These are phyloP conservation scores for Pecten maximus DNA, from an alignment of 2,888 invertebrate species.

Conservation along the genomic window DNA sequence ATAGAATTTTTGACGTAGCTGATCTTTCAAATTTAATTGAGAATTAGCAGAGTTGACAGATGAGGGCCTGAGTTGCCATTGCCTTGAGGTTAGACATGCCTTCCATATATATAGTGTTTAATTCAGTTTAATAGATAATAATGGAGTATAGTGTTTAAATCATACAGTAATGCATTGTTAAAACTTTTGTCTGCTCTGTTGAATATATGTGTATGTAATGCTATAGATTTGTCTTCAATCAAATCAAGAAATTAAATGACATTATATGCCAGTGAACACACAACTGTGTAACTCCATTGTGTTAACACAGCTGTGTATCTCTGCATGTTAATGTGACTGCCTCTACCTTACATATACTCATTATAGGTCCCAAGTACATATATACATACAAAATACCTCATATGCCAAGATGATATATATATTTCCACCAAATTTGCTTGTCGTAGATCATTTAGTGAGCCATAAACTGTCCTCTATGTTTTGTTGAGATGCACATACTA, in stretches of 20 bases:
- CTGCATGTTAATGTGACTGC: not conserved
- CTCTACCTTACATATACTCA: not conserved
- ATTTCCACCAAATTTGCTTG: not conserved
- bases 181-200: not conserved
- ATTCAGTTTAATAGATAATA: not conserved
- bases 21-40: not conserved
- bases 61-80: not conserved
- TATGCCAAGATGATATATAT: not conserved
- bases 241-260: not conserved
- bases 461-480: not conserved
- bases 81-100: not conserved
- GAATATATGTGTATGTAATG: not conserved
- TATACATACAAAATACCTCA: conserved; percentile 10
- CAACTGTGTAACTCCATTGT: not conserved
- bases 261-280: not conserved
- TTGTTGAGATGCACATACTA: not conserved
- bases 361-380: not conserved
- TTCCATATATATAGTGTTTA: not conserved
- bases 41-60: not conserved
- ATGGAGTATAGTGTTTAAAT: not conserved
- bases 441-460: not conserved
- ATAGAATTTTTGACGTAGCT: not conserved
- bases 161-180: not conserved
- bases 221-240: not conserved
- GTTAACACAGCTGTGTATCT: not conserved